A percentile compares a stretch with the other conserved stretches of the same genome.
Evolutionary conservation across 2,113 vertebrate species (phyloP).

Genomic region (Nyctereutes procyonoides): DNA sequence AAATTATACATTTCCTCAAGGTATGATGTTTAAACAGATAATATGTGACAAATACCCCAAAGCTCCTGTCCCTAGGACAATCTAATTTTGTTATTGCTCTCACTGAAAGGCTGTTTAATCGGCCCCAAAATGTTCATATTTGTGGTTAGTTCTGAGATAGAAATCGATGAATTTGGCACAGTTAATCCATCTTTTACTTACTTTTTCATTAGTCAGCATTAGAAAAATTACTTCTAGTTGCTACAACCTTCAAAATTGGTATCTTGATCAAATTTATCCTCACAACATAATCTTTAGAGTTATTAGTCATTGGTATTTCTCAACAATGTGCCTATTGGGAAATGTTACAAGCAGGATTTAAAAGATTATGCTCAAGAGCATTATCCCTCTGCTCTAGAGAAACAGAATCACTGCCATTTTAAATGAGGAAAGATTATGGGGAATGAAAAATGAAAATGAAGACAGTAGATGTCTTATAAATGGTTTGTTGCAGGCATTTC

Average conservation of each 20-base stretch:
- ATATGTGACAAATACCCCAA: not conserved
- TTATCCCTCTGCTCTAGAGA: not conserved
- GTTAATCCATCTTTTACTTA: constrained; percentile 85
- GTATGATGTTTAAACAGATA: not conserved
- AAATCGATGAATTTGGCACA: constrained; percentile 81
- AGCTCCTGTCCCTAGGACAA: not conserved
- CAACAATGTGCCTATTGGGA: constrained; percentile 61
- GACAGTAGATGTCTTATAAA: not conserved
- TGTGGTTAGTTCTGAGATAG: constrained; percentile 77
- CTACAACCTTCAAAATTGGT: constrained; percentile 63
- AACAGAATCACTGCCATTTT: not conserved
- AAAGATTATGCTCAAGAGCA: not conserved
- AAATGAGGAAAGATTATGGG: constrained; percentile 10
- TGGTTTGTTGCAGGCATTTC: not conserved
- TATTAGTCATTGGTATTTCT: constrained; percentile 72
- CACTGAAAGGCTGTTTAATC: not conserved
- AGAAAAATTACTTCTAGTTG: constrained; percentile 70
- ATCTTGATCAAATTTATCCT: constrained; percentile 68
- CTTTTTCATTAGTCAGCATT: constrained; percentile 83
- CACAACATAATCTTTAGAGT: constrained; percentile 65
- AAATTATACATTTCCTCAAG: not conserved
- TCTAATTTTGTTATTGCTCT: not conserved
- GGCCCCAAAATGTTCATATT: constrained; percentile 72
- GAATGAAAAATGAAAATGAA: not conserved
- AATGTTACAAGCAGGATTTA: constrained; percentile 55